phyloP scores from a whole-genome alignment of 2,888 invertebrate genomes.

The Platerodrilus igneus region DNA sequence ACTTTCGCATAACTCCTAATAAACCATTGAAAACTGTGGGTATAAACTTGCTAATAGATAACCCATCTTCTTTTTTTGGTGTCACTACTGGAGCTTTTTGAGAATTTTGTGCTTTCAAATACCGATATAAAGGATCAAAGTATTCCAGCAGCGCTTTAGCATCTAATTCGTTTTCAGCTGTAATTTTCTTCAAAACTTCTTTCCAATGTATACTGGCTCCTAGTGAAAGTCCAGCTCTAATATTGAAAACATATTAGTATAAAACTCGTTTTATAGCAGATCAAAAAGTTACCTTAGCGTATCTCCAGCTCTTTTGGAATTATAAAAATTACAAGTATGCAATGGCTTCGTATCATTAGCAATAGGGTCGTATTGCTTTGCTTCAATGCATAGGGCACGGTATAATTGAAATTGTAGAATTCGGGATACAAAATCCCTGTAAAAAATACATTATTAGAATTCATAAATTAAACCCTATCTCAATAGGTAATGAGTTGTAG shows the following conservation, averaged over 20 bases:
- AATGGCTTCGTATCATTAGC: slow-evolving; percentile 53
- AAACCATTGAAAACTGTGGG: too few relatives aligned
- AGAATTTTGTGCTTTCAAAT: slow-evolving; percentile 47
- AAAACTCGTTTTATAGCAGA: slow-evolving; percentile 1
- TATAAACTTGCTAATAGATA: too few relatives aligned
- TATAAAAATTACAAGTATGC: slow-evolving; percentile 68
- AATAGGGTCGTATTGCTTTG: slow-evolving; percentile 59
- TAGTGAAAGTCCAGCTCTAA: slow-evolving; percentile 49
- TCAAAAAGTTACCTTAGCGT: slow-evolving; percentile 49
- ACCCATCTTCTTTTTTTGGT: too few relatives aligned
- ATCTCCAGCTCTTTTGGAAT: slow-evolving; percentile 62
- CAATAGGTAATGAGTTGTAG: too few relatives aligned
- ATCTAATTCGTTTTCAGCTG: slow-evolving; percentile 54
- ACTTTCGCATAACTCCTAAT: too few relatives aligned
- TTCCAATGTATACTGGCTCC: slow-evolving; percentile 53
- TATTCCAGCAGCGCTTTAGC: slow-evolving; percentile 54
- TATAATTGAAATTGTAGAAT: slow-evolving; percentile 74
- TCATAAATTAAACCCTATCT: too few relatives aligned
- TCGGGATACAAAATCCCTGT: slow-evolving; percentile 60
- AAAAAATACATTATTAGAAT: too few relatives aligned
- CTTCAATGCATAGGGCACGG: slow-evolving; percentile 59
- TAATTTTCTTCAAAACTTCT: slow-evolving; percentile 56
- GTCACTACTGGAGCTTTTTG: too few relatives aligned
- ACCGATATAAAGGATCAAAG: slow-evolving; percentile 54
- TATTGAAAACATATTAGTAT: too few relatives aligned